phyloP scores from a whole-genome alignment of 2,797 vertebrate genomes.

The Kryptolebias ocellatus region DNA sequence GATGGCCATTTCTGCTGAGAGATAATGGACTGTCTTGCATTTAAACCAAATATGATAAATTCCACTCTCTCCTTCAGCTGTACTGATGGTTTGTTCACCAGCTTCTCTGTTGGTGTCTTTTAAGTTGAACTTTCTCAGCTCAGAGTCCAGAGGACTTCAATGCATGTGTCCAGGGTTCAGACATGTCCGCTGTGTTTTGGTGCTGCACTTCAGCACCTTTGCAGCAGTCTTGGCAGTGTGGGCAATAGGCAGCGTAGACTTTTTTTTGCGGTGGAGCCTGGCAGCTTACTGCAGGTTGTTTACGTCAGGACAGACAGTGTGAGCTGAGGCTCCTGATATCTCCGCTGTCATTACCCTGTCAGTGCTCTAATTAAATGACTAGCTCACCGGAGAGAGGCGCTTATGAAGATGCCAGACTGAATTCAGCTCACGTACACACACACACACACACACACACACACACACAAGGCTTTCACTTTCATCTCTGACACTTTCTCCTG shows the following conservation, averaged over 20 bases:
- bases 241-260: slow-evolving; percentile 57
- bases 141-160: slow-evolving; percentile 7
- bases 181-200: slow-evolving; percentile 49
- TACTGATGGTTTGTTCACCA: too few species aligned
- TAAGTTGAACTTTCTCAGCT: slow-evolving; percentile 12
- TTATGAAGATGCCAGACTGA: slow-evolving; percentile 73
- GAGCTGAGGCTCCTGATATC: slow-evolving; percentile 65
- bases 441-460: slow-evolving; percentile 29
- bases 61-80: too few species aligned
- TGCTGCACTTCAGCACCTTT: slow-evolving; percentile 51
- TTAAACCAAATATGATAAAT: too few species aligned
- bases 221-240: slow-evolving; percentile 41
- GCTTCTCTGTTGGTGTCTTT: too few species aligned
- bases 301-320: slow-evolving; percentile 68
- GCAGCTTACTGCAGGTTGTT: slow-evolving; percentile 66
- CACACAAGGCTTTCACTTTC: slow-evolving; percentile 61
- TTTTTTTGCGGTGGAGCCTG: slow-evolving; percentile 68
- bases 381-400: slow-evolving; percentile 60
- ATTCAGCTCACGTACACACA: slow-evolving; percentile 34
- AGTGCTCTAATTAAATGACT: slow-evolving; percentile 79
- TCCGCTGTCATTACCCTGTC: slow-evolving; percentile 80
- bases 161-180: slow-evolving; percentile 43
- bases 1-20: too few species aligned
- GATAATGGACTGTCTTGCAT: too few species aligned
- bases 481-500: slow-evolving; percentile 68